A percentile compares a stretch with the other conserved stretches of the same genome.
Evolutionary conservation across 1,140 invertebrate species (phyloP).

Genomic region (Scylla paramamosain): DNA sequence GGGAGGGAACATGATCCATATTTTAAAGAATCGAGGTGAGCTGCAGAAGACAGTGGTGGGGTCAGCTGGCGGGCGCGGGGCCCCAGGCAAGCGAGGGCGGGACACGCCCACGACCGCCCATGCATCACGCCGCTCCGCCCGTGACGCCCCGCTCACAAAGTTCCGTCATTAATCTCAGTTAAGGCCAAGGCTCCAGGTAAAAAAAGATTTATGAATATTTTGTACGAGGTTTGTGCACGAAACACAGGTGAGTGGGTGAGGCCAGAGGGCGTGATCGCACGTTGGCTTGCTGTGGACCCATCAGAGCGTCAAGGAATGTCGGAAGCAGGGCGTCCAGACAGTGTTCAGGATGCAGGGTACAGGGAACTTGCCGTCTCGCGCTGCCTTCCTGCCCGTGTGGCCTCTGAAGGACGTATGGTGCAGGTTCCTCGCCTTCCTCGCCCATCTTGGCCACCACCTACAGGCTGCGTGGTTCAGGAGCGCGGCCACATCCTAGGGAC

Average conservation of each 20-base stretch:
- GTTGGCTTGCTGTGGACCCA: background rate
- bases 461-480: background rate
- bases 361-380: background rate
- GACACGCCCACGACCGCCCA: background rate
- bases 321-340: background rate
- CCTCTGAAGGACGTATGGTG: background rate
- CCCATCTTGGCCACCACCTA: background rate
- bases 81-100: background rate
- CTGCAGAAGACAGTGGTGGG: too few species aligned
- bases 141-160: background rate
- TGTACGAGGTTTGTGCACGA: slow-evolving; percentile 10
- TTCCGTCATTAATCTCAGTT: slow-evolving; percentile 3
- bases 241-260: background rate
- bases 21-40: too few species aligned
- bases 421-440: background rate
- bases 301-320: too few species aligned
- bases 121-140: background rate
- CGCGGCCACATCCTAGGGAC: too few species aligned
- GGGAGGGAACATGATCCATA: too few species aligned
- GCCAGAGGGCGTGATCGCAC: background rate
- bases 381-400: background rate
- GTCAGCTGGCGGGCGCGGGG: background rate
- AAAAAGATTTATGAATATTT: slow-evolving; percentile 17
- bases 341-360: background rate
- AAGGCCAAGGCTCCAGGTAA: background rate